phyloP scores from a whole-genome alignment of 2,797 vertebrate species.

The Peromyscus eremicus region DNA sequence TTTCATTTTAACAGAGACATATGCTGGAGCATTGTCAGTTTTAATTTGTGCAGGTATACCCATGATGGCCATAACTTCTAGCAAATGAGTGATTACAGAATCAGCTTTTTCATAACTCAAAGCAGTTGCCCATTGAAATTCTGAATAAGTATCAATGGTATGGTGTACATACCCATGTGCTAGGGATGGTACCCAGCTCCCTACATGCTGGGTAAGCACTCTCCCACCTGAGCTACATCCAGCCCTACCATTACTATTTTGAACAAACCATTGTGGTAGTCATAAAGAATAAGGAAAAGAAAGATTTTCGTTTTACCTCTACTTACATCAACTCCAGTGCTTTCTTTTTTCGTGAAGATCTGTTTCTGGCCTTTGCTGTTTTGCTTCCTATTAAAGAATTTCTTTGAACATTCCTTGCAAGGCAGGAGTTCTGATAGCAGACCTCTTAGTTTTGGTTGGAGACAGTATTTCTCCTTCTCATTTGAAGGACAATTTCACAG shows the following conservation, averaged over 20 bases:
- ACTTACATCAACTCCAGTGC: background rate
- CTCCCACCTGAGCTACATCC: background rate
- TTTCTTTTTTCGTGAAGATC: background rate
- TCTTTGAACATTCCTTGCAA: slow-evolving; percentile 8
- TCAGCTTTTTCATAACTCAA: too few species aligned
- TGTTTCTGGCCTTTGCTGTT: background rate
- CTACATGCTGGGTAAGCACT: background rate
- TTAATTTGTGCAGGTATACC: too few species aligned
- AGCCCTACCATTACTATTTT: background rate
- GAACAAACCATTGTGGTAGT: background rate
- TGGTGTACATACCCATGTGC: background rate
- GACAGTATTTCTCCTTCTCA: background rate
- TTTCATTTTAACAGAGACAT: too few species aligned
- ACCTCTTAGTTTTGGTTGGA: background rate
- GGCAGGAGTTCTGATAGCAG: background rate
- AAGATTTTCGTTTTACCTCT: background rate
- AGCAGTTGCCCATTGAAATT: too few species aligned
- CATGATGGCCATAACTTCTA: too few species aligned
- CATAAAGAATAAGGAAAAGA: background rate
- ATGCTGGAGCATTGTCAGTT: too few species aligned
- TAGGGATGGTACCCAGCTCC: background rate
- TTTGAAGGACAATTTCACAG: background rate
- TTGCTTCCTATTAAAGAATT: background rate
- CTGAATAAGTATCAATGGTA: too few species aligned
- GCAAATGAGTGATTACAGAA: too few species aligned